These are phyloP conservation scores for Turdus rufiventris DNA, from an alignment of 2,113 vertebrate species.

Conservation along the genomic window DNA sequence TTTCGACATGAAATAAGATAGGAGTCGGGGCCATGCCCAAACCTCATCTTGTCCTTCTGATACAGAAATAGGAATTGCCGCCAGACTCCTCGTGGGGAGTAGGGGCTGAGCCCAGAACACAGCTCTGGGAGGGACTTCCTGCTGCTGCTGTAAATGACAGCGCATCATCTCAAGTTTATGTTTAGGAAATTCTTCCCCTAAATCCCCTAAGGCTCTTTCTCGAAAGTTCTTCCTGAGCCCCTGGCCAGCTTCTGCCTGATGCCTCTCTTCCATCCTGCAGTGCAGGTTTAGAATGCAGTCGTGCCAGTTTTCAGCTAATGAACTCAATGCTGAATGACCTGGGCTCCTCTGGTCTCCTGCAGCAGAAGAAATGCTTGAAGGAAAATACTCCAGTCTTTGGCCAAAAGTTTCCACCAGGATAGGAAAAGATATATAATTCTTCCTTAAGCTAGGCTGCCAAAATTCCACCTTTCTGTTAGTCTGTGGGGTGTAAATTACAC, in stretches of 20 bases:
- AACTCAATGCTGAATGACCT: background rate
- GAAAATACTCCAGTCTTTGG: background rate
- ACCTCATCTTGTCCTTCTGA: background rate
- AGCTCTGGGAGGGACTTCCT: background rate
- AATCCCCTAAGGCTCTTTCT: background rate
- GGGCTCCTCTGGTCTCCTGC: background rate
- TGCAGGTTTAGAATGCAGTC: background rate
- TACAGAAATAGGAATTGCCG: background rate
- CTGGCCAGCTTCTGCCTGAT: background rate
- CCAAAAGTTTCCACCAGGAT: background rate
- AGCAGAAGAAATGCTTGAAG: background rate
- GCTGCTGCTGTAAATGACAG: background rate
- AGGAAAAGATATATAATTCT: background rate
- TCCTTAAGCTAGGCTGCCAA: background rate
- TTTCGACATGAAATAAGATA: background rate
- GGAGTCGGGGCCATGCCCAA: background rate
- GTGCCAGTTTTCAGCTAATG: background rate
- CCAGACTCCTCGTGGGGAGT: background rate
- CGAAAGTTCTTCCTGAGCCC: background rate
- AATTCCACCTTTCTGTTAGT: background rate
- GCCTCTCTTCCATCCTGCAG: background rate
- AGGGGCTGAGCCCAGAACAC: background rate
- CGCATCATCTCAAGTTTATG: accelerated
- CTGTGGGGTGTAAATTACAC: background rate
- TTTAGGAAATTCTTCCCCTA: background rate